These are phyloP conservation scores for Burhinus bistriatus DNA, from an alignment of 2,113 vertebrate genomes.

Conservation along the genomic window DNA sequence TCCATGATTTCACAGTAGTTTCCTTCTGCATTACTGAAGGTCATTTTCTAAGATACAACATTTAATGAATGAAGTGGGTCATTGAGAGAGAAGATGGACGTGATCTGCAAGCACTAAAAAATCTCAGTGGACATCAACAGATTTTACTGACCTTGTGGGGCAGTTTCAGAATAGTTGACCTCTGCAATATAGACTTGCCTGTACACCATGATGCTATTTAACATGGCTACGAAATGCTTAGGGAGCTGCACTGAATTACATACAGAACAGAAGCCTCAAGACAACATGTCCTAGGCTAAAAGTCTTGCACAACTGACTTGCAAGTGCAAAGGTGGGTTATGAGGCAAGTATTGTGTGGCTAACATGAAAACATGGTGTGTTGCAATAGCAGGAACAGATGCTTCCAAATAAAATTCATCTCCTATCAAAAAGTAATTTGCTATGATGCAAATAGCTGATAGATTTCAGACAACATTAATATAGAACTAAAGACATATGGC, in stretches of 20 bases:
- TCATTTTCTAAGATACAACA: not conserved
- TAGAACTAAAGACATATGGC: not conserved
- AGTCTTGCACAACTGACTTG: not conserved
- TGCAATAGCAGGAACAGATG: conserved; percentile 11
- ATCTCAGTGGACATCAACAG: not conserved
- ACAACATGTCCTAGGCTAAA: not conserved
- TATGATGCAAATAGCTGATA: conserved; percentile 22
- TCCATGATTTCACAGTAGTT: not conserved
- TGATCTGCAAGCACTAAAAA: not conserved
- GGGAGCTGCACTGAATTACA: not conserved
- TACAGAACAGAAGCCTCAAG: not conserved
- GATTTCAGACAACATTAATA: not conserved
- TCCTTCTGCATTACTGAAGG: not conserved
- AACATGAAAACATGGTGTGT: conserved; percentile 5
- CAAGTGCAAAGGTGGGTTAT: not conserved
- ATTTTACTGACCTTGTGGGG: not conserved
- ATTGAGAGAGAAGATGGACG: not conserved
- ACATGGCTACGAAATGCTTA: not conserved
- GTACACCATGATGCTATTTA: not conserved
- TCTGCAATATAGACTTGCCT: not conserved
- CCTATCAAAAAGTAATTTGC: conserved; percentile 25
- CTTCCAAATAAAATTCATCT: conserved; percentile 15
- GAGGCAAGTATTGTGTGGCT: not conserved
- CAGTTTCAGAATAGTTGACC: not conserved
- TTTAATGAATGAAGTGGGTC: not conserved